Conservation (phyloP, 1,140 invertebrate genomes). For the Chionoecetes opilio region DNA sequence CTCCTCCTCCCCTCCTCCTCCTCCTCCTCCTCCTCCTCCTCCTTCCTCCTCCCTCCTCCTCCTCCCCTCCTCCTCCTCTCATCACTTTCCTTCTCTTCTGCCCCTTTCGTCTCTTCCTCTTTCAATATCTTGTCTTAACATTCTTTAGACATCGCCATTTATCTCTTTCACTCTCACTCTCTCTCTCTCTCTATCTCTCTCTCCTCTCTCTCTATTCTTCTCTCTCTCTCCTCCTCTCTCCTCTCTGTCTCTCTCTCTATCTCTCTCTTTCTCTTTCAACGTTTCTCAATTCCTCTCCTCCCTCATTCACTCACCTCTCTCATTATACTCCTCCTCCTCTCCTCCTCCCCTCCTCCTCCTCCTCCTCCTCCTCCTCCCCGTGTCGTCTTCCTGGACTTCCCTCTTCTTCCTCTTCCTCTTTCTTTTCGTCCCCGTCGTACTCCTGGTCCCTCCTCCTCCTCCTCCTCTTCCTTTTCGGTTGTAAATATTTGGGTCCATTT, state of each 20-base stretch:
- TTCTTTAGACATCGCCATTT: not conserved
- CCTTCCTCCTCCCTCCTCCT: too few species aligned
- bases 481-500: too few species aligned
- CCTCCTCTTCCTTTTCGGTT: not conserved
- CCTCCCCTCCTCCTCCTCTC: too few species aligned
- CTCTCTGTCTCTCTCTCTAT: slow-evolving; percentile 1
- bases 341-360: slow-evolving; percentile 37
- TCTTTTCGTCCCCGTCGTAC: not conserved
- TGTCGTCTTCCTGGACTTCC: not conserved
- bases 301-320: not conserved
- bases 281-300: not conserved
- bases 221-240: not conserved
- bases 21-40: not conserved
- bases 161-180: not conserved
- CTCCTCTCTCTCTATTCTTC: too few species aligned
- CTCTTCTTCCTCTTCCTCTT: not conserved
- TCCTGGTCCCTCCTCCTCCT: not conserved
- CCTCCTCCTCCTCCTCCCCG: not conserved
- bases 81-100: not conserved
- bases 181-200: not conserved
- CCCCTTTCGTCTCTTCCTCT: slow-evolving; percentile 22
- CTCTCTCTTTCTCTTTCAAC: not conserved
- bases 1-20: slow-evolving; percentile 34
- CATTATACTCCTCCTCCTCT: not conserved
- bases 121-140: not conserved